phyloP scores from a whole-genome alignment of 1,140 invertebrate species.

The Pectinophora gossypiella region DNA sequence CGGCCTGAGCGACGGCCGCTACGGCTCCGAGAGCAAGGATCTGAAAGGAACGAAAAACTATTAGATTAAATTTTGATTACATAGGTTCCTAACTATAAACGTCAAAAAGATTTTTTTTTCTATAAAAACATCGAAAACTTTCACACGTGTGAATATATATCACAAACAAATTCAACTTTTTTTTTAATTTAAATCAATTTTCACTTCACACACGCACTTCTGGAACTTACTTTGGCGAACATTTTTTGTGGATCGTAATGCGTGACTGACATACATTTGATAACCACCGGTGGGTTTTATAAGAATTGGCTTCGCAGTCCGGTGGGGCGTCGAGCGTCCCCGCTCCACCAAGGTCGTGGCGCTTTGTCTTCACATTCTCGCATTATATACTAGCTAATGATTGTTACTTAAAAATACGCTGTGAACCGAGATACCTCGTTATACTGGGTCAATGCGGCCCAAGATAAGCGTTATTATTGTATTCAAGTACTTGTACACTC shows the following conservation, averaged over 20 bases:
- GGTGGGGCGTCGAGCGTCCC: conserved; percentile 56
- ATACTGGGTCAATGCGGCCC: conserved; percentile 34
- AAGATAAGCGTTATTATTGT: background rate
- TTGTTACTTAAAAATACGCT: conserved; percentile 58
- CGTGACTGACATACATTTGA: conserved; percentile 59
- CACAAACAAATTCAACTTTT: too few species aligned
- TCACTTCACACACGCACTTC: conserved; percentile 12
- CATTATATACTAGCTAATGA: conserved; percentile 24
- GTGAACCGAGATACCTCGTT: conserved; percentile 47
- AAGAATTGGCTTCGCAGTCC: conserved; percentile 48
- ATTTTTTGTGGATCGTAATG: conserved; percentile 57
- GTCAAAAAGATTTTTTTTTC: background rate
- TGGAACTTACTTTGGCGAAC: conserved; percentile 59
- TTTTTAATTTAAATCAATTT: too few species aligned
- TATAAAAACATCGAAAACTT: background rate
- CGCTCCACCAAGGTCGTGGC: conserved; percentile 47
- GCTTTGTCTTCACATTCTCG: conserved; percentile 63
- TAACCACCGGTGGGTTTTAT: conserved; percentile 61
- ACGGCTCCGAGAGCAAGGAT: conserved; percentile 50
- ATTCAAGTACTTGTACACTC: background rate
- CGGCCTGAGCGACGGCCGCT: conserved; percentile 48
- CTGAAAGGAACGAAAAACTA: conserved; percentile 35
- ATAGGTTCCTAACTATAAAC: too few species aligned
- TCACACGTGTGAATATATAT: background rate
- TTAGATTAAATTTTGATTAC: background rate